Evolutionary conservation across 2,888 invertebrate genomes (phyloP).

Genomic region (Campaea margaritaria): DNA sequence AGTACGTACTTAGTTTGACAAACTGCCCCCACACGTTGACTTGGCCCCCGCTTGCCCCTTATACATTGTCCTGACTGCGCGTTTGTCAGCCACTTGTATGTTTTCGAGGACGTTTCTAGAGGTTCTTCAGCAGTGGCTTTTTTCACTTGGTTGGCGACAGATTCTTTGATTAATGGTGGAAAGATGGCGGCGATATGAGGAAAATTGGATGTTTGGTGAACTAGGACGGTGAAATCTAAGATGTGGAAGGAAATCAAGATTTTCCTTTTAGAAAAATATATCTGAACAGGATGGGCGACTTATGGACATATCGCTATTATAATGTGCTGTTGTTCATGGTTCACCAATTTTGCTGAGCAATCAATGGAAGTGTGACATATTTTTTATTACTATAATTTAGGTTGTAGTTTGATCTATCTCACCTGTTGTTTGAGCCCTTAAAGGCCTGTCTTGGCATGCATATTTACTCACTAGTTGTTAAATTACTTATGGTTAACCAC

Average conservation of each 20-base stretch:
- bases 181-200: conserved; percentile 28
- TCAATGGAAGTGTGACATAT: too few relatives aligned
- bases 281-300: not conserved
- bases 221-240: not conserved
- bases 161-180: conserved; percentile 44
- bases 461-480: too few relatives aligned
- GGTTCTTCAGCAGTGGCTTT: conserved; percentile 40
- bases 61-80: not conserved
- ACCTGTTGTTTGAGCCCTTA: too few relatives aligned
- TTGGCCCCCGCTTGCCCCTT: not conserved
- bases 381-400: too few relatives aligned
- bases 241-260: not conserved
- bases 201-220: conserved; percentile 26
- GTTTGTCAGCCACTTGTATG: not conserved
- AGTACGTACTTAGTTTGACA: too few relatives aligned
- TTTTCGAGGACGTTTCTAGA: conserved; percentile 17
- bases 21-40: too few relatives aligned
- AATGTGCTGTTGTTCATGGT: too few relatives aligned
- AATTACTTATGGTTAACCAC: too few relatives aligned
- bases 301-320: too few relatives aligned
- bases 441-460: too few relatives aligned
- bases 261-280: not conserved
- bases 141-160: conserved; percentile 32
- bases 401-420: too few relatives aligned
- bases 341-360: too few relatives aligned